A percentile compares a stretch with the other conserved stretches of the same genome.
Conservation (phyloP, 2,888 invertebrate genomes). For the Tubulanus polymorphus region DNA sequence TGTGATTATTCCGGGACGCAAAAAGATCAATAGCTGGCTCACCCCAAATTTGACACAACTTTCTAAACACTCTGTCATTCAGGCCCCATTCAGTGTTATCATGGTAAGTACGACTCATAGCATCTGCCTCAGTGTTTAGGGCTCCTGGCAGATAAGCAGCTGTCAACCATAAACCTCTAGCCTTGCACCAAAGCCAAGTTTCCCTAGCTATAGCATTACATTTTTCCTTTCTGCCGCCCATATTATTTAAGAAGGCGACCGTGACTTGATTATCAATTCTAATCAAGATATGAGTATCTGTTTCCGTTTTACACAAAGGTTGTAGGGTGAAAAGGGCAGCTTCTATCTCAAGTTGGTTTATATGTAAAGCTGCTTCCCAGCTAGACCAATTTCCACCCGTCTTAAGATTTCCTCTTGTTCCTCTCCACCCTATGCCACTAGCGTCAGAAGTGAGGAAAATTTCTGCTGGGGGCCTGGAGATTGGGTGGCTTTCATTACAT, state of each 20-base stretch:
- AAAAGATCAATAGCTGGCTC: constrained; percentile 11
- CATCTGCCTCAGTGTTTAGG: constrained; percentile 6
- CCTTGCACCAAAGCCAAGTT: constrained; percentile 6
- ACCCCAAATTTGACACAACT: not conserved
- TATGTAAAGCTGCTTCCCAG: not conserved
- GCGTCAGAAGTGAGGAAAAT: constrained; percentile 4
- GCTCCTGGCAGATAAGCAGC: constrained; percentile 6
- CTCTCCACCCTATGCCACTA: constrained; percentile 4
- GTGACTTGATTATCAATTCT: constrained; percentile 1
- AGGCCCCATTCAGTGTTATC: constrained; percentile 10
- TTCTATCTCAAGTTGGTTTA: constrained; percentile 3
- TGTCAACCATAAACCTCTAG: constrained; percentile 1
- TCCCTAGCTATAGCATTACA: constrained; percentile 5
- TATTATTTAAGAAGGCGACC: constrained; percentile 5
- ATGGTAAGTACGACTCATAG: not conserved
- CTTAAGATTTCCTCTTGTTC: not conserved
- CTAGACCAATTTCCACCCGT: constrained; percentile 7
- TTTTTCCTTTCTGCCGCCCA: constrained; percentile 1
- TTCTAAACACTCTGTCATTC: not conserved
- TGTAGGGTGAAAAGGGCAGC: constrained; percentile 4
- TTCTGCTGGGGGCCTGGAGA: not conserved
- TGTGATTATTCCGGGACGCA: constrained; percentile 9
- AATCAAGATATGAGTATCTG: not conserved
- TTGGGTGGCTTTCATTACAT: not conserved
- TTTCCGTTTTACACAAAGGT: not conserved